Base-by-base conservation (phyloP, 2,797 vertebrate species). In the Sebastes hubbsi region DNA sequence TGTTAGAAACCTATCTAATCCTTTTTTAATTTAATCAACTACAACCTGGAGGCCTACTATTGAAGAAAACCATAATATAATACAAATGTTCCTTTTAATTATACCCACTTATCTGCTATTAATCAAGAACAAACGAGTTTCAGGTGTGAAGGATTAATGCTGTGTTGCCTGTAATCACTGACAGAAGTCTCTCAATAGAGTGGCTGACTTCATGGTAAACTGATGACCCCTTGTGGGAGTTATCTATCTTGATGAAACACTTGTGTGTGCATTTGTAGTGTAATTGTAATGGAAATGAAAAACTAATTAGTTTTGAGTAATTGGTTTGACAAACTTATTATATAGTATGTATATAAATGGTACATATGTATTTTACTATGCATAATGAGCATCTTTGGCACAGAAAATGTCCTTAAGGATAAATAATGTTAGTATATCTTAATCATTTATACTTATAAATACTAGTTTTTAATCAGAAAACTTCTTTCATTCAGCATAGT, bases 151-250 rank as follows among this genome's bases (percentile, higher is more conserved):
- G 11, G n/a, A 18, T 2, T 8, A 2, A 30, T 36, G 10, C 6
- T 9, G 3, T 8, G 12, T 14, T 29, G 60, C 3, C 36, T 67
- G 11, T 72, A 7, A 77, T 72, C 30, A 68, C 1, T 11, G 16
- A 13, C 30, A n/a, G 2, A 22, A 65, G 14, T 13, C 12, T 16
- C 12, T 8, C 2, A 13, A 2, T 6, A 4, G 32, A 75, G 49
- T 6, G 6, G 27, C 38, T 14, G 29, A 29, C 22, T 22, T 70
- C 29, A 56, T 54, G 73, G 61, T 4, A 68, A 89, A 77, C 78
- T 78, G 82, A 80, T 82, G 90, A 92, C 93, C 90, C 72, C 92
- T 92, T 86, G 92, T 92, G 92, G 92, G 20, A 58, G 63, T 18
- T 8, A 63, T 81, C 22, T 14, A 32, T 27, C n/a, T 79, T 77